These are phyloP conservation scores for Alviniconcha marisindica DNA, from an alignment of 1,140 invertebrate species.

Conservation along the genomic window DNA sequence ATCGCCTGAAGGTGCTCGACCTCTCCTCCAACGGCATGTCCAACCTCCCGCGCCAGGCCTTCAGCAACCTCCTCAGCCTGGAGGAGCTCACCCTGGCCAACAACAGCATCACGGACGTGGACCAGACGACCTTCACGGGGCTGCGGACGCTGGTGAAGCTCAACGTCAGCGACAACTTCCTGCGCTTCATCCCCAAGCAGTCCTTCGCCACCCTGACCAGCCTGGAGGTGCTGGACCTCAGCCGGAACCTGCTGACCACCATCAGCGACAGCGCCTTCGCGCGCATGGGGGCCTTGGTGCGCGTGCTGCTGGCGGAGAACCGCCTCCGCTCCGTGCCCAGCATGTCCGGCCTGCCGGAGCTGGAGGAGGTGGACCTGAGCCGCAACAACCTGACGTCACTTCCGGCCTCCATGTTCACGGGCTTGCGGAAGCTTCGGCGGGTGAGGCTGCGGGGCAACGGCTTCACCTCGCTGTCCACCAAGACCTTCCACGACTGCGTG, in stretches of 20 bases:
- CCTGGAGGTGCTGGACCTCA: conserved; percentile 38
- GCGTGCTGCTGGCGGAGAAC: conserved; percentile 43
- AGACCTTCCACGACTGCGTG: conserved; percentile 36
- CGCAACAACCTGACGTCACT: conserved; percentile 40
- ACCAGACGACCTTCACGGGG: conserved; percentile 34
- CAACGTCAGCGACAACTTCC: conserved; percentile 45
- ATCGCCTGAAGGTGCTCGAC: conserved; percentile 38
- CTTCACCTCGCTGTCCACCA: conserved; percentile 23
- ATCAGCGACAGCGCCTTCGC: conserved; percentile 38
- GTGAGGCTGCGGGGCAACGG: conserved; percentile 24
- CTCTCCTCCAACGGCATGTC: conserved; percentile 46
- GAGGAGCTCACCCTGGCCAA: conserved; percentile 38
- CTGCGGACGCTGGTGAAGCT: conserved; percentile 33
- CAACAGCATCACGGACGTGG: conserved; percentile 39
- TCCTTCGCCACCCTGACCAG: conserved; percentile 36
- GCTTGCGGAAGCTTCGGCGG: conserved; percentile 2
- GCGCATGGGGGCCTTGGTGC: conserved; percentile 20
- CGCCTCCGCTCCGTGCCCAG: conserved; percentile 17
- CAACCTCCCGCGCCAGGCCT: conserved; percentile 35
- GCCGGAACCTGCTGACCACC: conserved; percentile 32
- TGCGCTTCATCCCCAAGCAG: conserved; percentile 35
- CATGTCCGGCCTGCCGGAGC: conserved; percentile 28
- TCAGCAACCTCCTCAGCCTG: conserved; percentile 36
- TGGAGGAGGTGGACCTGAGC: conserved; percentile 39
- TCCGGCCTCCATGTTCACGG: conserved; percentile 29